Percentiles rank a stretch among this genome's conserved stretches.
Evolutionary conservation across 1,140 invertebrate genomes (phyloP).

Genomic region (Drosophila sucinea): DNA sequence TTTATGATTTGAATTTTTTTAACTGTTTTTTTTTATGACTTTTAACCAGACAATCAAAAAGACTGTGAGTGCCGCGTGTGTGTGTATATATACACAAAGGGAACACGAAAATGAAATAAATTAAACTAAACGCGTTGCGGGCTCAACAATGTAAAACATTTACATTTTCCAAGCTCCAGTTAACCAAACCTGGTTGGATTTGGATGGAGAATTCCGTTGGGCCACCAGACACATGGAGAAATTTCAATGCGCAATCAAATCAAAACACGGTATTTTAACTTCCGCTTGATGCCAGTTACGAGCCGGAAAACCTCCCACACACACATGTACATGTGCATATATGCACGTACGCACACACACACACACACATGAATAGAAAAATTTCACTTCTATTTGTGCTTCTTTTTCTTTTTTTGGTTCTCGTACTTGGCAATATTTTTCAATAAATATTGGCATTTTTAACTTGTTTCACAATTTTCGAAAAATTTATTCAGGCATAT

Average conservation of each 20-base stretch:
- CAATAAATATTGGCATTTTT: constrained; percentile 76
- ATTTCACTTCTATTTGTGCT: constrained; percentile 35
- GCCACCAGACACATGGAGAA: constrained; percentile 38
- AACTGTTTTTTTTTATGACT: constrained; percentile 27
- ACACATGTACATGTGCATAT: constrained; percentile 6
- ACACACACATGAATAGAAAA: constrained; percentile 6
- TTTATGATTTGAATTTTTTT: constrained; percentile 18
- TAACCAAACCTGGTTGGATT: constrained; percentile 25
- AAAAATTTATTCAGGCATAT: constrained; percentile 74
- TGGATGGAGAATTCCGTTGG: constrained; percentile 22
- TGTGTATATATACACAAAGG: not conserved
- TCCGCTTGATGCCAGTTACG: constrained; percentile 75
- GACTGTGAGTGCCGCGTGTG: too few relatives aligned
- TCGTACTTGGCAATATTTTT: constrained; percentile 61
- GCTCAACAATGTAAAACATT: constrained; percentile 69
- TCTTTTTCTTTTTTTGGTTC: constrained; percentile 29
- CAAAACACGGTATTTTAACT: constrained; percentile 79
- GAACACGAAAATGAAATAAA: constrained; percentile 52
- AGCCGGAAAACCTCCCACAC: constrained; percentile 50
- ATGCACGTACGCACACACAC: constrained; percentile 1
- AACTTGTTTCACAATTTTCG: constrained; percentile 64
- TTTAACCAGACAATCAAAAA: constrained; percentile 23
- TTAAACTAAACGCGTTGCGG: constrained; percentile 54
- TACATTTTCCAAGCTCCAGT: constrained; percentile 56
- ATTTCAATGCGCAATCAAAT: constrained; percentile 78